These are phyloP conservation scores for Stigmatopora nigra DNA, from an alignment of 2,113 vertebrate genomes.

Conservation along the genomic window DNA sequence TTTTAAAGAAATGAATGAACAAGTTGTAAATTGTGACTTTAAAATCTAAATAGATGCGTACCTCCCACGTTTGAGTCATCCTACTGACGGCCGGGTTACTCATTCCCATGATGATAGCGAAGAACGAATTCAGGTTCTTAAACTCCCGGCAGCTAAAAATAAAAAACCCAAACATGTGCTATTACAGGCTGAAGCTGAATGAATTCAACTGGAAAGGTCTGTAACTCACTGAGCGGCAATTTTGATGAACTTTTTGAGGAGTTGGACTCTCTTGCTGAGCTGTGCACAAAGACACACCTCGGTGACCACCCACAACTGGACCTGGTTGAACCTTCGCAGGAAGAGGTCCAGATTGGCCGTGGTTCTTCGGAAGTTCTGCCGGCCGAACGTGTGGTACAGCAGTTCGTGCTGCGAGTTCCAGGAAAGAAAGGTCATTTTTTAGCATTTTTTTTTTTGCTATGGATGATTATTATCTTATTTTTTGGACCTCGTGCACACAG, in stretches of 20 bases:
- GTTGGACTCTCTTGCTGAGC: conserved; percentile 94
- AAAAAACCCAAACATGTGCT: neutral
- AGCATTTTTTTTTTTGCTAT: too few relatives aligned
- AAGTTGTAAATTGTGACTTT: neutral
- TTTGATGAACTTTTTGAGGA: conserved; percentile 98
- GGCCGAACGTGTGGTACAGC: conserved; percentile 93
- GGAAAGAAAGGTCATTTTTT: neutral
- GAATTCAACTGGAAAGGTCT: too few relatives aligned
- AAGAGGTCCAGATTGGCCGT: conserved; percentile 95
- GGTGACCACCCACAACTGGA: conserved; percentile 96
- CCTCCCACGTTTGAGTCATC: conserved; percentile 93
- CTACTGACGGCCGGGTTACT: conserved; percentile 95
- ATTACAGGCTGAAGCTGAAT: too few relatives aligned
- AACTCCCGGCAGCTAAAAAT: conserved; percentile 89
- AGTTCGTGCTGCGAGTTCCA: conserved; percentile 78
- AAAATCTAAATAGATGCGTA: conserved; percentile 53
- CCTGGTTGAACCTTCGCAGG: conserved; percentile 94
- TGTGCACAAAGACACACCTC: conserved; percentile 92
- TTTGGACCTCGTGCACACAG: conserved; percentile 91
- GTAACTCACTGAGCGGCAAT: conserved; percentile 92
- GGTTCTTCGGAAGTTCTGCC: conserved; percentile 89
- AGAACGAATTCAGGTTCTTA: conserved; percentile 96
- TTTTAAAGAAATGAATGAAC: too few relatives aligned
- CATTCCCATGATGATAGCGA: conserved; percentile 96
- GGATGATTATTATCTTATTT: neutral